Evolutionary conservation across 1,140 invertebrate genomes (phyloP), one percentile per base, ranked within the genome.

Genomic region (Drosophila pseudoobscura): DNA sequence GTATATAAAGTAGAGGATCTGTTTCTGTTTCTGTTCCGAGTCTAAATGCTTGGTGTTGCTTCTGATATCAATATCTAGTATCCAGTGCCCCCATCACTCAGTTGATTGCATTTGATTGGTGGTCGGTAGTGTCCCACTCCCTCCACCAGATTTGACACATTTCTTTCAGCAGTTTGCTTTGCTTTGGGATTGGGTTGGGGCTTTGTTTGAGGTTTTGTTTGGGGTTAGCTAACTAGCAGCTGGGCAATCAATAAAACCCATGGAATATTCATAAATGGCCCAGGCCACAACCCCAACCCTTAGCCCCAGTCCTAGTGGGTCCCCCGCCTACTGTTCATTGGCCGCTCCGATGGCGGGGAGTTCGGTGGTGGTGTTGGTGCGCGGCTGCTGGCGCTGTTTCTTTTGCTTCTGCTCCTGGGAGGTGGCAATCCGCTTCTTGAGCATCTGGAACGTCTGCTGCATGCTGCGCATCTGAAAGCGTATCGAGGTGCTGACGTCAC

Each of bases 401-500:
- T 46, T 46, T 29, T 56, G 26, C 56, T 58, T 15, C 15, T 68
- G 57, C 53, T 77, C 55, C 61, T 87, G 83, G 35, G 71, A 73
- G 53, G 35, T 91, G 55, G 82, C 90, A 15, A 91, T 78, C 46
- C 89, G 70, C 39, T 91, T 90, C 31, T 91, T 91, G 1, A 91
- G 75, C 69, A 90, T 77, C 26, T 90, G 79, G 49, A 91, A 91
- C 7, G 91, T 91, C 45, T 90, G 82, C 59, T 90, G 83, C 91
- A 91, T 91, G 56, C 54, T 77, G 49, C 79, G 75, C 90, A 91
- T 91, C 35, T 91, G 89, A 72, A 77, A 90, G 50, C 88, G 89
- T 53, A 94, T 91, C 9, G 93, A 93, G 76, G 92, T 93, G 35
- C 93, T 93, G 60, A 94, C 90, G 89, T 94, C 93, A 74, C 93